A percentile compares a stretch with the other conserved stretches of the same genome.
phyloP scores from a whole-genome alignment of 2,888 invertebrate species.

The Caenorhabditis auriculariae region DNA sequence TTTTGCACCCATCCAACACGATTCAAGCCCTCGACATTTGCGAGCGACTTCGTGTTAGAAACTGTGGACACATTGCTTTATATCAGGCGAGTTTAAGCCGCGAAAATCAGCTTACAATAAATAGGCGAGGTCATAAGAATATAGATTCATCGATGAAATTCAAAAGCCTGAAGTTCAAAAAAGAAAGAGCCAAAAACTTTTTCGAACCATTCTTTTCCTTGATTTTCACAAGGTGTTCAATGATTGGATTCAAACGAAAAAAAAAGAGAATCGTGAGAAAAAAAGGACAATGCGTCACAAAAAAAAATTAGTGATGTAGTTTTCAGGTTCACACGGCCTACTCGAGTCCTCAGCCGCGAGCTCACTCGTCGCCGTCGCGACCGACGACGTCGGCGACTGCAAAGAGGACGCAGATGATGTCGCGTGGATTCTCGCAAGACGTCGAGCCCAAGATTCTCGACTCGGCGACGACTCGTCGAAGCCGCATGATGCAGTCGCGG shows the following conservation, averaged over 20 bases:
- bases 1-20: constrained; percentile 58
- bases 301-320: no score
- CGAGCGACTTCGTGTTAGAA: constrained; percentile 56
- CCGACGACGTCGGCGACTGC: constrained; percentile 12
- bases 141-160: no score
- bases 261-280: no score
- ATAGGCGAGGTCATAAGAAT: not conserved
- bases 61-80: constrained; percentile 59
- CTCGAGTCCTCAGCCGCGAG: constrained; percentile 14
- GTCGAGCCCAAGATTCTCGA: constrained; percentile 27
- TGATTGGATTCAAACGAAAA: no score
- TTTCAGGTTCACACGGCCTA: constrained; percentile 39
- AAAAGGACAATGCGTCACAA: no score
- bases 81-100: constrained; percentile 57
- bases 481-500: constrained; percentile 22
- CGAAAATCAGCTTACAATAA: no score
- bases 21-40: constrained; percentile 61
- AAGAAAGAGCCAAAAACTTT: no score
- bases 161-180: no score
- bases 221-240: no score
- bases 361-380: constrained; percentile 22
- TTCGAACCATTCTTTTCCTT: no score
- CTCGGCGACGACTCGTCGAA: constrained; percentile 17
- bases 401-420: constrained; percentile 34
- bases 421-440: constrained; percentile 39